Base-by-base conservation (phyloP, 2,888 invertebrate genomes). In the Sphecodes monilicornis region DNA sequence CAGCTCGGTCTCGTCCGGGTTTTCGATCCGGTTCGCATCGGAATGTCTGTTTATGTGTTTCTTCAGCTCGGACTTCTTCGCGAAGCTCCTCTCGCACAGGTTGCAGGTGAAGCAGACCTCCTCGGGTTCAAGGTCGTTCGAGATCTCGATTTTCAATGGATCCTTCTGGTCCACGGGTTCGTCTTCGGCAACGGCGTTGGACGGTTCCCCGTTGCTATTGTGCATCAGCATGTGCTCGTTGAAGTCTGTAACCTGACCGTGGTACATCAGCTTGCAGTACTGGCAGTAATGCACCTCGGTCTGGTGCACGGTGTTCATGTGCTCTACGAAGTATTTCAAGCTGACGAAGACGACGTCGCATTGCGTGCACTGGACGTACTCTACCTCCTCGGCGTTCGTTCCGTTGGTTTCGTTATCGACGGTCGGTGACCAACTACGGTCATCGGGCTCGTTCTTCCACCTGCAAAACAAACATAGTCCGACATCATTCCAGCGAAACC, bases 391-490 rank as follows among this genome's bases (percentile, higher is more conserved):
- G 3, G 36, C 71, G 70, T 82, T 86, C 36, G 80, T 36, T n/a
- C n/a, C 54, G n/a, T 11, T 54, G 60, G 72, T 74, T 72, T 82
- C 84, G 57, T 39, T 84, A 71, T 83, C 79, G 22, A 46, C 70
- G 69, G 70, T 79, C 22, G 82, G 39, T 72, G 83, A 71, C 41
- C 73, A 70, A 32, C 68, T 46, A 50, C 78, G 46, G 41, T 64
- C 78, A 32, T 78, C 77, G 60, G 76, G 57, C 50, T 85, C 83
- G 68, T 64, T 70, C 76, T 86, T 81, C 80, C 75, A 90, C 87
- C 91, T 91, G 90, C 54, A 91, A 91, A 91, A 90, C 82, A 90
- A 91, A 89, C 72, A 87, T 80, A 76, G 46, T 82, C 77, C 85
- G 76, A 82, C 81, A 86, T 84, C 84, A 88, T 71, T 71, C 79